phyloP scores from a whole-genome alignment of 2,113 vertebrate species.

The Brachyhypopomus occidentalis region DNA sequence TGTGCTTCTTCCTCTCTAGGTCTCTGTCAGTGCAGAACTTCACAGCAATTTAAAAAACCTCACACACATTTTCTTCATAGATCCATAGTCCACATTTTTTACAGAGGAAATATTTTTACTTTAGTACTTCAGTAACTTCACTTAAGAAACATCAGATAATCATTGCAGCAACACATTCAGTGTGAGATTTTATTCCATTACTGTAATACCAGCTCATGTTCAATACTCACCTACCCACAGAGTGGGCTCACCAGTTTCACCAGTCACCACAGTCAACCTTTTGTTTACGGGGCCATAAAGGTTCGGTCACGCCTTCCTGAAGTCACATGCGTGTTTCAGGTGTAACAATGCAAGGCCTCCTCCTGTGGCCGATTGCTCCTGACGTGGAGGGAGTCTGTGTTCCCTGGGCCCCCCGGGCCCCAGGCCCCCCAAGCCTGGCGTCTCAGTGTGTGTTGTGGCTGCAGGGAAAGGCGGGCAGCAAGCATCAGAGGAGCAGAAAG shows the following conservation, averaged over 20 bases:
- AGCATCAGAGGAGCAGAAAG: conserved; percentile 34
- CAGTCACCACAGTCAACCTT: conserved; percentile 37
- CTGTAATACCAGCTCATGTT: too few relatives aligned
- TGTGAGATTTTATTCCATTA: too few relatives aligned
- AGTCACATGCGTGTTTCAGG: conserved; percentile 36
- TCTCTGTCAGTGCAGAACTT: not conserved
- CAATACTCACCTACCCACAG: conserved; percentile 9
- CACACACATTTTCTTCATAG: not conserved
- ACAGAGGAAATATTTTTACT: too few relatives aligned
- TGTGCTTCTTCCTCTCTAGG: not conserved
- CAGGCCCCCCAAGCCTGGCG: conserved; percentile 30
- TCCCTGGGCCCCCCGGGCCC: conserved; percentile 33
- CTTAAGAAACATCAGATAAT: too few relatives aligned
- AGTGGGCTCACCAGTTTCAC: conserved; percentile 36
- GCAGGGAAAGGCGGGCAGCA: conserved; percentile 52
- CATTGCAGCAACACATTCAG: too few relatives aligned
- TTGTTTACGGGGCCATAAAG: conserved; percentile 30
- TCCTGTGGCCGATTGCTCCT: conserved; percentile 31
- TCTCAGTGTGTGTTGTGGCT: conserved; percentile 45
- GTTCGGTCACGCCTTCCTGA: conserved; percentile 21
- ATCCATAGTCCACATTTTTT: not conserved
- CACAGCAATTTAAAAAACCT: not conserved
- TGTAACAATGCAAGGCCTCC: conserved; percentile 22
- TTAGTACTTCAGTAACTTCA: too few relatives aligned
- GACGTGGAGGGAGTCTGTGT: conserved; percentile 34